phyloP scores from a whole-genome alignment of 1,140 invertebrate genomes.

The Holcopasites calliopsidis region DNA sequence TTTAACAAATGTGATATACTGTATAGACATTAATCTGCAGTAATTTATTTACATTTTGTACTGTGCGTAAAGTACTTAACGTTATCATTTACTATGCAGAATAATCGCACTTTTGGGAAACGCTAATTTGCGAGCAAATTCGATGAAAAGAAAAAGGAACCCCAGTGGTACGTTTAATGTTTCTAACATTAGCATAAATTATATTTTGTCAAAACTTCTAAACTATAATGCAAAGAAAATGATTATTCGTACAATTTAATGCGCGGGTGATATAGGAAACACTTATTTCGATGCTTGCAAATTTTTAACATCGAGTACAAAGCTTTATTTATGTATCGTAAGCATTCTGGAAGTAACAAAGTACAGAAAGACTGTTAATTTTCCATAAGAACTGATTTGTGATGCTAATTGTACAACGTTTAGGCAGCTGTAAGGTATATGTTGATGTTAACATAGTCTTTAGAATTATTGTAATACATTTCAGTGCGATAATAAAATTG shows the following conservation, averaged over 20 bases:
- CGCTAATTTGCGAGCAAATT: background rate
- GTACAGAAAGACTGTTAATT: constrained; percentile 19
- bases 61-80: constrained; percentile 38
- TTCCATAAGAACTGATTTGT: constrained; percentile 16
- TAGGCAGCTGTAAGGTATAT: background rate
- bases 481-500: constrained; percentile 31
- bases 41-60: constrained; percentile 49
- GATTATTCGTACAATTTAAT: background rate
- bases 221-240: background rate
- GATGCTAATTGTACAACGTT: background rate
- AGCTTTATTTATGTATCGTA: constrained; percentile 15
- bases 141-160: background rate
- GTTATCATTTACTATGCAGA: constrained; percentile 32
- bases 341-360: background rate
- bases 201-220: background rate
- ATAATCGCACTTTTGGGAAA: background rate
- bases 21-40: constrained; percentile 38
- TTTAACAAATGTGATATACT: constrained; percentile 47
- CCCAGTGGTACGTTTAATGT: background rate
- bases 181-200: background rate
- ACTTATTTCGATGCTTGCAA: background rate
- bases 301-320: constrained; percentile 17
- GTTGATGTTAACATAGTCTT: constrained; percentile 7
- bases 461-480: constrained; percentile 31
- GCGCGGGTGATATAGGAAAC: background rate